These are phyloP conservation scores for Heteromurus nitidus DNA, from an alignment of 2,888 invertebrate species.

Conservation along the genomic window DNA sequence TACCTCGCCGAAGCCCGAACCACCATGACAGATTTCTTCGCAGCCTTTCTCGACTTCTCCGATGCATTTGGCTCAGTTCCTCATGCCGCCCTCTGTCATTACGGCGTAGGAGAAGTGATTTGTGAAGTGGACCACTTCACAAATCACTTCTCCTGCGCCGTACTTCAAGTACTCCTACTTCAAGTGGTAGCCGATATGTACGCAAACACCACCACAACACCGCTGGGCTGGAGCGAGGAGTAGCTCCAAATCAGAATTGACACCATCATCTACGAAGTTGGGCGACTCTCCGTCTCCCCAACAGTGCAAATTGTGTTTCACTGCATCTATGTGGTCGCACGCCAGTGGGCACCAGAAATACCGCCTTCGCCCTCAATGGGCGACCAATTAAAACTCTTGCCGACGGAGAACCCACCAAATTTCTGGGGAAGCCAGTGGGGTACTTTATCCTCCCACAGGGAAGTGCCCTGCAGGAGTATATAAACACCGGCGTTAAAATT, in stretches of 20 bases:
- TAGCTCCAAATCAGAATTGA: conserved; percentile 35
- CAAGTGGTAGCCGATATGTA: conserved; percentile 39
- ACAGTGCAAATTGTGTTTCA: conserved; percentile 74
- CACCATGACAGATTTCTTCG: conserved; percentile 1
- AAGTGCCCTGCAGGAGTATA: conserved; percentile 7
- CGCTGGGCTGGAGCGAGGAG: not conserved
- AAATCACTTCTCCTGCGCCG: conserved; percentile 28
- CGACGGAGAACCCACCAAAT: conserved; percentile 70
- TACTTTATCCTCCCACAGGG: conserved; percentile 71
- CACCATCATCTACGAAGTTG: conserved; percentile 20
- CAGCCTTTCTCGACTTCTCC: conserved; percentile 46
- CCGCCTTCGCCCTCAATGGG: conserved; percentile 15
- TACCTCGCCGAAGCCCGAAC: conserved; percentile 15
- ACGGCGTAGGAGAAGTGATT: conserved; percentile 30
- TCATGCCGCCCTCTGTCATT: conserved; percentile 36
- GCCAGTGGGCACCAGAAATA: conserved; percentile 24
- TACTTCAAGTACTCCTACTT: conserved; percentile 31
- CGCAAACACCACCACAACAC: conserved; percentile 16
- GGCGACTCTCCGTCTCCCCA: conserved; percentile 73
- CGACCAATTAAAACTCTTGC: not conserved
- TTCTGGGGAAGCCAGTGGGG: conserved; percentile 74
- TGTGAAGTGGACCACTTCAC: too few species aligned
- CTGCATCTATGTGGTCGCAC: conserved; percentile 62
- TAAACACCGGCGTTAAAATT: conserved; percentile 52
- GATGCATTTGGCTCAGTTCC: conserved; percentile 59